Evolutionary conservation across 2,888 invertebrate species (phyloP).

Genomic region (Limenitis camilla): DNA sequence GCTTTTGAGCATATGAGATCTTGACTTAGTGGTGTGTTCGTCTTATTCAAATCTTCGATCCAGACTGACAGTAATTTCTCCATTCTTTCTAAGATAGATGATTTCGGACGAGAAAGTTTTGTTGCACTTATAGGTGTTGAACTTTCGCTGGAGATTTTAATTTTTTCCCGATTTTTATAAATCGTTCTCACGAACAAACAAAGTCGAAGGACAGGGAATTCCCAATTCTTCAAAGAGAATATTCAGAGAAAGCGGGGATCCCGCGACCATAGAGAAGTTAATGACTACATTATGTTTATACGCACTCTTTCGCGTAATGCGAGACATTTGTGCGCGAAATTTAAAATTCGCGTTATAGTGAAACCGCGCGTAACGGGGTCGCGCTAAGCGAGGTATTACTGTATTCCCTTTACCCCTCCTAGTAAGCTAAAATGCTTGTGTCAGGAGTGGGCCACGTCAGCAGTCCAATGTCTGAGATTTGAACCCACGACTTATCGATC

Average conservation of each 20-base stretch:
- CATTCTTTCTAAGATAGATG: slow-evolving; percentile 15
- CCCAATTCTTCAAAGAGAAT: slow-evolving; percentile 11
- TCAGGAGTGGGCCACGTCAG: too few species aligned
- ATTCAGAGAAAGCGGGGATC: slow-evolving; percentile 11
- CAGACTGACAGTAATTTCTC: slow-evolving; percentile 10
- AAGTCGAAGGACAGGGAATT: slow-evolving; percentile 9
- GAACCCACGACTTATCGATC: too few species aligned
- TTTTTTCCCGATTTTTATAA: slow-evolving; percentile 4
- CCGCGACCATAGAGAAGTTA: slow-evolving; percentile 12
- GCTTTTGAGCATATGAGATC: neutral
- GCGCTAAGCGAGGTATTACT: slow-evolving; percentile 2
- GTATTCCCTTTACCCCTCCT: too few species aligned
- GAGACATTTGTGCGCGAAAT: slow-evolving; percentile 3
- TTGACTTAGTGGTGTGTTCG: neutral
- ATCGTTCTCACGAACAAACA: slow-evolving; percentile 8
- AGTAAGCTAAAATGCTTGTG: too few species aligned
- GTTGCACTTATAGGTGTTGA: slow-evolving; percentile 17
- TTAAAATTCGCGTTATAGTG: slow-evolving; percentile 9
- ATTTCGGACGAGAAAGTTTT: slow-evolving; percentile 22
- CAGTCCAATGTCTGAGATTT: too few species aligned
- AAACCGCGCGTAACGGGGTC: slow-evolving; percentile 6
- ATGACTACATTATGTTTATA: slow-evolving; percentile 2
- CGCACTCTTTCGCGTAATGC: slow-evolving; percentile 5
- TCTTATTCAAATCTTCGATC: neutral
- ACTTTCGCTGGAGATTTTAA: neutral